phyloP scores from a whole-genome alignment of 2,113 vertebrate genomes.

The Colinus virginianus region DNA sequence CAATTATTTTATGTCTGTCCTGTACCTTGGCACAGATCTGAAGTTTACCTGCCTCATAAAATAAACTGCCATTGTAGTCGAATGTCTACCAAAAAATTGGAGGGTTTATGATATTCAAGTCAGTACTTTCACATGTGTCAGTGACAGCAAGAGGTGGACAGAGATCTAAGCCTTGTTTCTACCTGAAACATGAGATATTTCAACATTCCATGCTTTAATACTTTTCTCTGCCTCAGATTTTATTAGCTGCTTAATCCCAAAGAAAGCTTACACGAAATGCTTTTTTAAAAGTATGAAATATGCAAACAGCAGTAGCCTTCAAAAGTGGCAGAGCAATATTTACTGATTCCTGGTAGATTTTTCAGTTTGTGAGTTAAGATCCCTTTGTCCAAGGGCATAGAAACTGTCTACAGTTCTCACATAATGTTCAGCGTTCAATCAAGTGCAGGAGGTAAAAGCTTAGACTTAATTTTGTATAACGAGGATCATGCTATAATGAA shows the following conservation, averaged over 20 bases:
- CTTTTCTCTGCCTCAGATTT: background rate
- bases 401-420: background rate
- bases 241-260: background rate
- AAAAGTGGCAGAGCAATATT: background rate
- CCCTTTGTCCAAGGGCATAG: background rate
- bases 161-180: background rate
- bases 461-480: background rate
- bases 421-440: background rate
- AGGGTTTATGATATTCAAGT: background rate
- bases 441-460: background rate
- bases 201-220: background rate
- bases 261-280: background rate
- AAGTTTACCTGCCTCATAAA: background rate
- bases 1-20: background rate
- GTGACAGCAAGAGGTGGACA: background rate
- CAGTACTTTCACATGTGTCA: accelerated
- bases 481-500: background rate
- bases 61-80: background rate
- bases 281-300: background rate
- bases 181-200: background rate
- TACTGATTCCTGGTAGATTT: background rate
- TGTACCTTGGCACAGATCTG: background rate
- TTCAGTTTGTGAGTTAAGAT: background rate
- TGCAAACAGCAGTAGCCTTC: background rate
- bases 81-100: accelerated